phyloP scores from a whole-genome alignment of 1,140 invertebrate species.

The Magallana angulata region DNA sequence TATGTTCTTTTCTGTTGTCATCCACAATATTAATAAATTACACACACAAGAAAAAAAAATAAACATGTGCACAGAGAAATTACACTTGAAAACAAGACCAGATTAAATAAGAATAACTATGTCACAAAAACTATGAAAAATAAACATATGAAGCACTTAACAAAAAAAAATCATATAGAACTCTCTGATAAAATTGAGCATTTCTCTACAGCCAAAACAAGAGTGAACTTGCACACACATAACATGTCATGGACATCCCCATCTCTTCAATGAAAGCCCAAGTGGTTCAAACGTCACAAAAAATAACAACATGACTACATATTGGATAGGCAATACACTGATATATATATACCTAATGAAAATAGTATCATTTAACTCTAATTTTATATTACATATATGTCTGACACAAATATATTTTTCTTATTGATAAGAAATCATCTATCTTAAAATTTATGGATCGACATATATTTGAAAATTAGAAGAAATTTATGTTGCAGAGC shows the following conservation, averaged over 20 bases:
- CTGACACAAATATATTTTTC: no score
- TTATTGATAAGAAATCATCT: no score
- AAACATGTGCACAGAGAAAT: neutral
- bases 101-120: neutral
- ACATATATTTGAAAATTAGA: no score
- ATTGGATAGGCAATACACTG: neutral
- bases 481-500: no score
- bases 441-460: no score
- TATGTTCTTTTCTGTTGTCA: neutral
- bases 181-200: conserved; percentile 34
- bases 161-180: conserved; percentile 20
- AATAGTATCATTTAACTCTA: no score
- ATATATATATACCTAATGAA: no score
- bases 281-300: conserved; percentile 1
- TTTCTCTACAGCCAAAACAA: neutral
- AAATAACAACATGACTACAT: neutral
- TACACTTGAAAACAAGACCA: neutral
- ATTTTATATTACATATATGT: no score
- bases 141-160: conserved; percentile 34
- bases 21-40: conserved; percentile 29
- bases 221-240: neutral
- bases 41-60: neutral
- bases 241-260: neutral
- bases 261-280: conserved; percentile 2
- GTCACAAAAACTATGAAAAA: conserved; percentile 28